Conservation (phyloP, 2,113 vertebrate species). For the Calyptommatus sinebrachiatus region DNA sequence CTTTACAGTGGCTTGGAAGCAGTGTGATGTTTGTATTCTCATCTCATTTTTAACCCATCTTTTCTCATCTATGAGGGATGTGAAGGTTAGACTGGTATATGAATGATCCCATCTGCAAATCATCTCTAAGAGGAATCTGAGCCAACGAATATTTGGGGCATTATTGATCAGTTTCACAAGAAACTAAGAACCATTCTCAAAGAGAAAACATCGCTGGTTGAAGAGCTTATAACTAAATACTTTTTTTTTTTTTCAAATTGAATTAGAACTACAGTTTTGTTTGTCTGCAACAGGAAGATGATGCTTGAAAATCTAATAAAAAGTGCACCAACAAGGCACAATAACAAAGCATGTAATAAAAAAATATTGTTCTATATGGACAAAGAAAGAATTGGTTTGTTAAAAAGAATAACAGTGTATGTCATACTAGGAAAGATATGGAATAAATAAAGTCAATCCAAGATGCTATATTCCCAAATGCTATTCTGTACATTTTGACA, state of each 20-base stretch:
- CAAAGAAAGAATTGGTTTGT: not conserved
- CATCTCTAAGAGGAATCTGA: too few relatives aligned
- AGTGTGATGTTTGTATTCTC: too few relatives aligned
- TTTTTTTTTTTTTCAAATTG: not conserved
- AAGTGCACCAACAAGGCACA: not conserved
- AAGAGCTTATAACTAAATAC: not conserved
- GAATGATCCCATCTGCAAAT: too few relatives aligned
- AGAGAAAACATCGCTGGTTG: not conserved
- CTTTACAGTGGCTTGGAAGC: too few relatives aligned
- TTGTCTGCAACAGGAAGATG: slow-evolving; percentile 3
- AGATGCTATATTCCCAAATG: not conserved
- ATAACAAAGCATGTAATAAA: not conserved
- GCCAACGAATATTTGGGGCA: not conserved
- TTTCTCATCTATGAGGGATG: too few relatives aligned
- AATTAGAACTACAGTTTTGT: not conserved
- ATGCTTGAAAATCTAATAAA: slow-evolving; percentile 20
- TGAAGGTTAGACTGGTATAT: too few relatives aligned
- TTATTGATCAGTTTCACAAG: slow-evolving; percentile 8
- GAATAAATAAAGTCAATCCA: not conserved
- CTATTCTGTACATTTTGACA: not conserved
- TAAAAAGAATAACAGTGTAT: slow-evolving; percentile 15
- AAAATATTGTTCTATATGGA: not conserved
- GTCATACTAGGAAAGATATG: not conserved
- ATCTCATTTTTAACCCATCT: too few relatives aligned
- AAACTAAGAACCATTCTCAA: not conserved